Conservation (phyloP, 2,888 invertebrate genomes). For the Dorcus hopei region DNA sequence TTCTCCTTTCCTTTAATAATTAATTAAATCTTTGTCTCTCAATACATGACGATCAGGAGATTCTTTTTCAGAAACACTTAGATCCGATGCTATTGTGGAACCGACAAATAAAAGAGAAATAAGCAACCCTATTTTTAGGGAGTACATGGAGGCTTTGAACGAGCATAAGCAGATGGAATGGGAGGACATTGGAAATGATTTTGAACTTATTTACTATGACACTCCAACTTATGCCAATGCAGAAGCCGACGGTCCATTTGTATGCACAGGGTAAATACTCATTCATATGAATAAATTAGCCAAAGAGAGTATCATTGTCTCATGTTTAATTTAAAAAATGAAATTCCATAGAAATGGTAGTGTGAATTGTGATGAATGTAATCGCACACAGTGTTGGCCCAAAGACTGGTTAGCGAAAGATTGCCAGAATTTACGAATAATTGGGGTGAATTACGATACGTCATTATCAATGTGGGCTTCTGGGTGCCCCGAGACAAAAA, state of each 20-base stretch:
- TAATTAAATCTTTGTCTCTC: background rate
- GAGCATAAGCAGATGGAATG: conserved; percentile 56
- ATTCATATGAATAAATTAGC: background rate
- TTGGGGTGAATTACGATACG: conserved; percentile 88
- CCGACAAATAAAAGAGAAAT: too few species aligned
- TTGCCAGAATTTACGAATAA: conserved; percentile 67
- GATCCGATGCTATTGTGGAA: background rate
- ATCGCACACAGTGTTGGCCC: conserved; percentile 81
- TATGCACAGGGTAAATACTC: conserved; percentile 48
- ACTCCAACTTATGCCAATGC: conserved; percentile 57
- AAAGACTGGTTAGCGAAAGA: conserved; percentile 90
- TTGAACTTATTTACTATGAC: conserved; percentile 65
- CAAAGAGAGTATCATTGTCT: background rate
- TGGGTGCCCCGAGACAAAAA: conserved; percentile 60
- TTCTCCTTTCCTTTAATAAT: background rate
- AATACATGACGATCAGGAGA: background rate
- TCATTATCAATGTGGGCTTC: conserved; percentile 80
- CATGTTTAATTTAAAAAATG: background rate
- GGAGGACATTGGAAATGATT: conserved; percentile 56
- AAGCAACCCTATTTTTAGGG: conserved; percentile 33
- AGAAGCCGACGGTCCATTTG: conserved; percentile 49
- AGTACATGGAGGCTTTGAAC: conserved; percentile 53
- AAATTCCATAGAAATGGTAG: conserved; percentile 10
- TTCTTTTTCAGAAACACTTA: background rate
- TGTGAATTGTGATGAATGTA: conserved; percentile 7